Evolutionary conservation across 2,113 vertebrate genomes (phyloP).

Genomic region (Nematolebias whitei): DNA sequence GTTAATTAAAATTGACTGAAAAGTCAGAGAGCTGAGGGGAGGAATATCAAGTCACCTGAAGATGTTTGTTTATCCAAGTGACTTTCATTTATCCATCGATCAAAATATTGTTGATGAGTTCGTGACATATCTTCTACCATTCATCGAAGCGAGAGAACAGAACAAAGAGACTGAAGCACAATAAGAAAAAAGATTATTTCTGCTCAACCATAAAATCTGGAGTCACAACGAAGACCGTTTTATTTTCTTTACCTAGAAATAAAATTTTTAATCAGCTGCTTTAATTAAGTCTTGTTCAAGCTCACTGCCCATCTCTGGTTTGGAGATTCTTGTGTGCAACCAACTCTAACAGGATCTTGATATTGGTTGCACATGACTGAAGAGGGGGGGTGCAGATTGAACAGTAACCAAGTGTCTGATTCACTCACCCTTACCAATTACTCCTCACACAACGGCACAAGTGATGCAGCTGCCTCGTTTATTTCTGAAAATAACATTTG

Average conservation of each 20-base stretch:
- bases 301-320: slow-evolving; percentile 1
- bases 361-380: background rate
- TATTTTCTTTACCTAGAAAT: background rate
- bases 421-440: background rate
- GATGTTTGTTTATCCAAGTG: slow-evolving; percentile 8
- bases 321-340: background rate
- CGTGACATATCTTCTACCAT: background rate
- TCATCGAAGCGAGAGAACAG: background rate
- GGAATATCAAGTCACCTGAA: background rate
- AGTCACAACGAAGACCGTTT: slow-evolving; percentile 1
- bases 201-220: background rate
- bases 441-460: background rate
- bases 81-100: slow-evolving; percentile 6
- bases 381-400: background rate
- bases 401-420: background rate
- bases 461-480: background rate
- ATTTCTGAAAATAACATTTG: background rate
- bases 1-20: slow-evolving; percentile 2
- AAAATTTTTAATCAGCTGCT: background rate
- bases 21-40: background rate
- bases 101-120: background rate
- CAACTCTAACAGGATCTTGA: background rate
- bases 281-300: slow-evolving; percentile 23
- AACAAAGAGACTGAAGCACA: background rate
- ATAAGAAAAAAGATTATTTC: background rate